Base-by-base conservation (phyloP, 2,888 invertebrate genomes). In the Lycia hirtaria region DNA sequence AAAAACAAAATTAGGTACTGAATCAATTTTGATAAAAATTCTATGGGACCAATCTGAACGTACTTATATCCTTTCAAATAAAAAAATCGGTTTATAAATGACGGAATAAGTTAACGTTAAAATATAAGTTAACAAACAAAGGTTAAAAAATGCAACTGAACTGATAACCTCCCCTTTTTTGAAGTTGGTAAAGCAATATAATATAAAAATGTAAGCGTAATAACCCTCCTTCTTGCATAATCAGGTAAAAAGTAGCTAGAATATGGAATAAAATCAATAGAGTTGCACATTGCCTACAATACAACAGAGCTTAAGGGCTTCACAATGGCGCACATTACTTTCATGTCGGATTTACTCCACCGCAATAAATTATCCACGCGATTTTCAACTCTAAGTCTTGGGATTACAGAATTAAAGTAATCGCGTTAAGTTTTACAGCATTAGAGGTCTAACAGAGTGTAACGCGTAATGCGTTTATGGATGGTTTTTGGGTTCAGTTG, bases 361-460 rank as follows among this genome's bases (percentile, higher is more conserved):
- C 45, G 41, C 41, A 37, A 48, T 35, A 40, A 45, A 30, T 37
- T 41, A 37, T 35, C 15, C 3, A 6, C 32, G 30, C 37, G 4
- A 62, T 32, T 59, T 59, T 60, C 47, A 60, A 52, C 63, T 54
- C 26, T 65, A 60, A 62, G 37, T 41, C 50, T 22, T 15, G 4
- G 60, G 38, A 30, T 24, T 57, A 65, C 40, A 33, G 61, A 56
- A 24, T 58, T 56, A 59, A 48, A 53, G 37, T 69, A 73, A 73
- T 71, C 73, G 69, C 60, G 60, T 73, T 72, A 67, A 57, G 58
- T 59, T 58, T 48, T 65, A 62, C 56, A 52, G 66, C 58, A 62
- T 70, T 67, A 63, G 69, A 53, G 62, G 67, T 65, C 62, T 60
- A 74, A 71, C 70, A 68, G 69, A 67, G 62, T 72, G 72, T 55